Conservation (phyloP, 2,888 invertebrate genomes). For the Epirrhoe tristata region DNA sequence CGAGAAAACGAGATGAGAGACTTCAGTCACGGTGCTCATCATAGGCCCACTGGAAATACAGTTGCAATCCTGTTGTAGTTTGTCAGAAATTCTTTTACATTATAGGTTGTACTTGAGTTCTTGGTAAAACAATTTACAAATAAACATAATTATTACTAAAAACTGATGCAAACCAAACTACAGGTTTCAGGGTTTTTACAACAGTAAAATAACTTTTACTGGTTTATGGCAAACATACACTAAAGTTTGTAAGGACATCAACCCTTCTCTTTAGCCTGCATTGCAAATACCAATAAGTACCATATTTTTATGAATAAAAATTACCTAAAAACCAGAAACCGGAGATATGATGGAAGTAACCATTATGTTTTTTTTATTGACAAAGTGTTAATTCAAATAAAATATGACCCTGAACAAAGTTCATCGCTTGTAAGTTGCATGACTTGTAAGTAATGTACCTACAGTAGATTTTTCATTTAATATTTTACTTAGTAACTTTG, state of each 20-base stretch:
- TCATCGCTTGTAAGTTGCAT: not conserved
- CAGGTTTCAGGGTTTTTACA: not conserved
- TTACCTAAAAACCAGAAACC: no score
- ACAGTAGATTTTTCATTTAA: not conserved
- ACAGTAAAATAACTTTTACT: not conserved
- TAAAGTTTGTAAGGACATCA: not conserved
- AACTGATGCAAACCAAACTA: no score
- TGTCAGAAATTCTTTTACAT: not conserved
- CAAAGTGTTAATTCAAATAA: constrained; percentile 6
- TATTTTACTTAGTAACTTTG: not conserved
- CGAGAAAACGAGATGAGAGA: no score
- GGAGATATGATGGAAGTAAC: not conserved
- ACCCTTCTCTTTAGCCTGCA: not conserved
- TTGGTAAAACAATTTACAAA: no score
- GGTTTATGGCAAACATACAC: not conserved
- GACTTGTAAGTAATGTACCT: not conserved
- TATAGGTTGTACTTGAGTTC: no score
- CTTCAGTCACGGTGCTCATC: no score
- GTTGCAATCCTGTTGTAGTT: not conserved
- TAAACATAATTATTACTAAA: no score
- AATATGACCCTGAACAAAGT: constrained; percentile 7
- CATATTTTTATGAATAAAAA: no score
- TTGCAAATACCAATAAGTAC: not conserved
- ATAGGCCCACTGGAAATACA: no score
- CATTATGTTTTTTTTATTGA: not conserved